These are phyloP conservation scores for Hirtodrosophila duncani DNA, from an alignment of 2,888 invertebrate genomes.

Conservation along the genomic window DNA sequence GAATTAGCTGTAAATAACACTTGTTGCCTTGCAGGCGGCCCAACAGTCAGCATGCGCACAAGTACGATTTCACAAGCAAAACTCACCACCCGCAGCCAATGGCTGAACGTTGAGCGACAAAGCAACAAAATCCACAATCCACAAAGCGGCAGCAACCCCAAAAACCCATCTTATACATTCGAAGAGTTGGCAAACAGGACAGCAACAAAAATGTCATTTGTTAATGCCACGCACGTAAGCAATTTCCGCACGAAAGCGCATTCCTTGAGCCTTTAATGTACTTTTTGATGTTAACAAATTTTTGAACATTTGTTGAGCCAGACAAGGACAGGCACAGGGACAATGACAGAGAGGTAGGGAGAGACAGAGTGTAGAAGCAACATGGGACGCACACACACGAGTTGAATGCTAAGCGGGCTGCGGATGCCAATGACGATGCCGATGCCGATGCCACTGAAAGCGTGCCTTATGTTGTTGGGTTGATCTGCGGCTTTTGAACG, in stretches of 20 bases:
- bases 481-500: neutral
- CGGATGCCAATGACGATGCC: no score
- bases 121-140: conserved; percentile 60
- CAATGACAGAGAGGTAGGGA: conserved; percentile 1
- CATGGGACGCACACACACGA: conserved; percentile 17
- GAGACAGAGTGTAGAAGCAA: conserved; percentile 3
- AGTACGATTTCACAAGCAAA: conserved; percentile 1
- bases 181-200: neutral
- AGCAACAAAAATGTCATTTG: conserved; percentile 54
- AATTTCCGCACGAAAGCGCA: conserved; percentile 73
- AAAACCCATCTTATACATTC: conserved; percentile 45
- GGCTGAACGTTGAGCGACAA: conserved; percentile 57
- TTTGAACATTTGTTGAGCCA: conserved; percentile 64
- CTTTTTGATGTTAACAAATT: conserved; percentile 72
- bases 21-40: no score
- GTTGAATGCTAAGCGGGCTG: conserved; percentile 51
- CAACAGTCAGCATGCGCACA: conserved; percentile 49
- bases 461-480: neutral
- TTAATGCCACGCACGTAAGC: conserved; percentile 72
- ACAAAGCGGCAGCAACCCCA: conserved; percentile 36
- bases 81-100: conserved; percentile 59
- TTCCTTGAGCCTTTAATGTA: conserved; percentile 71
- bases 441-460: no score
- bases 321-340: neutral
- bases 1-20: conserved; percentile 37